Evolutionary conservation across 2,113 vertebrate species (phyloP), one percentile per base, ranked within the genome.

Genomic region (Sclerurus mexicanus): DNA sequence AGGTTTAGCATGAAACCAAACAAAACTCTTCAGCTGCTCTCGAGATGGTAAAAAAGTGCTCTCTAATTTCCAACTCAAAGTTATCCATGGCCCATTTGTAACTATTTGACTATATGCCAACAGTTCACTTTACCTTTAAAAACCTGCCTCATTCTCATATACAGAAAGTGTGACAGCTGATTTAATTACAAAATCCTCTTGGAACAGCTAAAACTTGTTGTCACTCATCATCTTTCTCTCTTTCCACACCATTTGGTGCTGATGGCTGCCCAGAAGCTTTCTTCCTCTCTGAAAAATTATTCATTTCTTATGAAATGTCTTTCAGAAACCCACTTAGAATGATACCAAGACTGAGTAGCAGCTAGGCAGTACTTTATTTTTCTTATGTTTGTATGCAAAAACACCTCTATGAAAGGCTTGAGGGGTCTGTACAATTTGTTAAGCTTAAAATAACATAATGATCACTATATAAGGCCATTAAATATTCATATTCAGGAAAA

Each of bases 401-500:
- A 31, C 22, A 90, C 30, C 5, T 62, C 10, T 71, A 13, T 76
- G 39, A 88, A 92, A 90, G 64, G 27, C 47, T 94, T 88, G 40
- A 92, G 85, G 33, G 30, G 46, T 78, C 84, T 92, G 49, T 88
- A 60, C 75, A 86, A 83, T 84, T 82, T 93, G 56, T 92, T 94
- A 87, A 84, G 78, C 22, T 92, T 96, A 95, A 95, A 96, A 87
- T 69, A 91, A 67, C 37, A 71, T 73, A 91, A 96, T 67, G 30
- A 81, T 89, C 53, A 37, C 66, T 60, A 72, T 52, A 80, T 27
- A 76, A 72, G 71, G 76, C 63, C 17, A 87, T 96, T 95, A 96
- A 96, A 93, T 86, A 96, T 93, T 95, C 67, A 85, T 85, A 88
- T 81, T 64, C 72, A 82, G 72, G 68, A 90, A 96, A 90, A 76